These are phyloP conservation scores for Drosophila sordidapex DNA, from an alignment of 2,888 invertebrate genomes.

Conservation along the genomic window DNA sequence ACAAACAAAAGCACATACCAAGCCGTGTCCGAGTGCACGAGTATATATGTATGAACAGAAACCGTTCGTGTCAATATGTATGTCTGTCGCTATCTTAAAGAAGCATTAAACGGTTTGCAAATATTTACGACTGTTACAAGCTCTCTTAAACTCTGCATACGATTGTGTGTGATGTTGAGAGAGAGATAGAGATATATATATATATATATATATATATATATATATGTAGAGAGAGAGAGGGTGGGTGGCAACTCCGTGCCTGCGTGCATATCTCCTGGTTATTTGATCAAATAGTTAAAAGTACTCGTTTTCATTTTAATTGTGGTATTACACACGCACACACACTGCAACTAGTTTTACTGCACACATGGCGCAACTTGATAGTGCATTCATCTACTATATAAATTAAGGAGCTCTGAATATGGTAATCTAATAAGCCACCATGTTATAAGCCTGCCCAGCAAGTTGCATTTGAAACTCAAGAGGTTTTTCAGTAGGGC, in stretches of 20 bases:
- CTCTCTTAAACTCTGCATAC: constrained; percentile 36
- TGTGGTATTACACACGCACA: constrained; percentile 31
- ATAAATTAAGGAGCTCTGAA: constrained; percentile 22
- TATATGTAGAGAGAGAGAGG: background rate
- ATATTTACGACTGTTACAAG: constrained; percentile 68
- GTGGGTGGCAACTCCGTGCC: constrained; percentile 37
- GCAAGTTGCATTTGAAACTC: constrained; percentile 7
- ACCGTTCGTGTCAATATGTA: constrained; percentile 28
- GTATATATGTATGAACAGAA: constrained; percentile 11
- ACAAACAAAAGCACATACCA: background rate
- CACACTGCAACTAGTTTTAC: background rate
- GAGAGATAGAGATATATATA: background rate
- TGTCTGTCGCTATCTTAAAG: constrained; percentile 46
- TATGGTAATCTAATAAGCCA: constrained; percentile 48
- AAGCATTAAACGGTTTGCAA: constrained; percentile 71
- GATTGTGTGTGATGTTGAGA: background rate
- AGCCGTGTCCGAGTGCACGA: constrained; percentile 16
- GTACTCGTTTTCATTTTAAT: constrained; percentile 51
- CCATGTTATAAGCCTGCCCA: constrained; percentile 8
- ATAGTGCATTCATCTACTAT: constrained; percentile 10
- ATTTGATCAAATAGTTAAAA: constrained; percentile 62
- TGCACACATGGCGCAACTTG: background rate
- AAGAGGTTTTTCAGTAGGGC: constrained; percentile 4
- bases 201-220: too few species aligned
- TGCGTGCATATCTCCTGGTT: constrained; percentile 63